A percentile compares a stretch with the other conserved stretches of the same genome.
Evolutionary conservation across 2,797 vertebrate species (phyloP).

Genomic region (Champsocephalus gunnari): DNA sequence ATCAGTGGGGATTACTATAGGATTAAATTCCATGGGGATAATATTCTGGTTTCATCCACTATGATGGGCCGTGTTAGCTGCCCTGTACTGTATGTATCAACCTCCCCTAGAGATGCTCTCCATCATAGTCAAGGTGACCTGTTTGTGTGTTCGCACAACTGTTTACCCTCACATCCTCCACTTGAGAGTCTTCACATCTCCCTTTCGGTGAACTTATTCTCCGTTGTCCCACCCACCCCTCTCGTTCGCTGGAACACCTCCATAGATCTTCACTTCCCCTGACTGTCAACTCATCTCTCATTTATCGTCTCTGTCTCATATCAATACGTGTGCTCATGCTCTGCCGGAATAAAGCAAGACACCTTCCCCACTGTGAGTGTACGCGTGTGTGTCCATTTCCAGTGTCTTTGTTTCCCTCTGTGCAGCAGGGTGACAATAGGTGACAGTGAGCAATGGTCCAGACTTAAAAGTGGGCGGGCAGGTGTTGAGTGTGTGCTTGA

Average conservation of each 20-base stretch:
- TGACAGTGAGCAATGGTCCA: constrained; percentile 74
- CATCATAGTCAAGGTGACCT: constrained; percentile 31
- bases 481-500: constrained; percentile 37
- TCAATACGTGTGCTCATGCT: constrained; percentile 77
- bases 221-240: constrained; percentile 22
- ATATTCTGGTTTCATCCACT: constrained; percentile 16
- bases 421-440: constrained; percentile 65
- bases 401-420: constrained; percentile 46
- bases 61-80: constrained; percentile 25
- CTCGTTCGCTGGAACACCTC: constrained; percentile 41
- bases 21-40: constrained; percentile 45
- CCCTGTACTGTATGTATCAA: constrained; percentile 29
- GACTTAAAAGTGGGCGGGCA: constrained; percentile 62
- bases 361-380: constrained; percentile 44
- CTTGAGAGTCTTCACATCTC: constrained; percentile 29
- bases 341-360: constrained; percentile 74
- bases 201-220: constrained; percentile 41
- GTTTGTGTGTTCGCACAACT: constrained; percentile 9
- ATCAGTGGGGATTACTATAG: constrained; percentile 46
- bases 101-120: constrained; percentile 20
- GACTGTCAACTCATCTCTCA: constrained; percentile 58
- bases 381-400: constrained; percentile 44
- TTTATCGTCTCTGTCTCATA: constrained; percentile 60
- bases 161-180: constrained; percentile 41
- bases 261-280: constrained; percentile 46